Base-by-base conservation (phyloP, 1,140 invertebrate species). In the Macrotrachela quadricornifera region DNA sequence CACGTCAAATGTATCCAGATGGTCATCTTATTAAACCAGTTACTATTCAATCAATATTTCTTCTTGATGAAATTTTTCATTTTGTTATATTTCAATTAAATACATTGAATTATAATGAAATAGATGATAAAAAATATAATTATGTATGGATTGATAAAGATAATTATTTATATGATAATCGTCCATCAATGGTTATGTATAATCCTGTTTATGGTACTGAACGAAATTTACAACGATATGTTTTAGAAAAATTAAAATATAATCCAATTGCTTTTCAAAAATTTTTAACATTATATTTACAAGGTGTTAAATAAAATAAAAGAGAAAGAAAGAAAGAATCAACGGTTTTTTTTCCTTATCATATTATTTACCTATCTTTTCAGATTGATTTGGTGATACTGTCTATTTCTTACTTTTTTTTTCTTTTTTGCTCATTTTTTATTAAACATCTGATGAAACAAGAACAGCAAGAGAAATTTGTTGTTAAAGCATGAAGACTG, bases 1-100 rank as follows among this genome's bases (percentile, higher is more conserved):
- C 45, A 17, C 10, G 38, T 12, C 9, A 43, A 36, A 10, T 53
- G 36, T 46, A 48, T 13, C 45, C 12, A 1, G 13, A 46, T 13
- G 45, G 12, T 46, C 13, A 17, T 46, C 18, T 53, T 6, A 12
- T 21, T 39, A 53, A 18, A 12, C 51, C 51, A 14, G 30, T 53
- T 14, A 44, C 46, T 10, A 37, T 53, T 17, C 46, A 53, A 42
- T 44, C 36, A 30, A 15, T 53, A 17, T 53, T 44, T 38, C 39
- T 53, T n/a, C 46, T 38, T 30, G 46, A 53, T 42, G 40, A 46
- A 40, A 14, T 44, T n/a, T 48, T 53, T 43, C 46, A 53, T 43
- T 53, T 30, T 53, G 51, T 39, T 18, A 47, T 44, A 15, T 53
- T 53, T 47, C 51, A 53, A 39, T 48, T 53, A n/a, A 53, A 53